Evolutionary conservation across 2,113 vertebrate species (phyloP), one percentile per base, ranked within the genome.

Genomic region (Ursus arctos): DNA sequence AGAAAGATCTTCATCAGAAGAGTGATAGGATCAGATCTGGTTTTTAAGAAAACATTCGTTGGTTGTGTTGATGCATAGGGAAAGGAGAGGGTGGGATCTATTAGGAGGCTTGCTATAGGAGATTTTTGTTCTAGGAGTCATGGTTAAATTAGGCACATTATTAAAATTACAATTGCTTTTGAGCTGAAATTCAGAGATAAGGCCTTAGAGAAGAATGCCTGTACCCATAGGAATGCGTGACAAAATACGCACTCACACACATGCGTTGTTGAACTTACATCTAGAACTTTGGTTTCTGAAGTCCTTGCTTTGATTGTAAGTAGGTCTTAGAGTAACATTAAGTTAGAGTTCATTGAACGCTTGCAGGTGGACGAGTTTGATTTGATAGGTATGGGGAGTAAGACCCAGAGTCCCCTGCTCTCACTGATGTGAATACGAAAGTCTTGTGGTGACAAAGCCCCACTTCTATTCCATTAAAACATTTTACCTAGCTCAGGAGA

Each of bases 111-210:
- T 21, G 43, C 4, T 91, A 22, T 22, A 47, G 49, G 72, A 24
- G 28, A 67, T 36, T 76, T 88, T 84, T 88, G 59, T 93, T 88
- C 22, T 57, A 5, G 61, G 43, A 84, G 24, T 94, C 24, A 93
- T 88, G 72, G 49, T 81, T 67, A 55, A 96, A 82, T 43, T 43
- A 95, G 57, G 5, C 59, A 47, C 51, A 76, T 94, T 53, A 86
- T 94, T 53, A 86, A 53, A 93, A 33, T 80, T 43, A 15, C 43
- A 74, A 13, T 74, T 85, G 51, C 47, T 91, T 1, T 63, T 89
- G 79, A 72, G 8, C 28, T 96, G 87, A 95, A 85, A 92, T 88
- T 76, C 71, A 63, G 21, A 94, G 67, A 72, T 86, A 33, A 85
- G 43, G 15, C 7, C 51, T 96, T 96, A 85, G 47, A 49, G 47